Base-by-base conservation (phyloP, 2,888 invertebrate species). In the Agrilus cyanescens region DNA sequence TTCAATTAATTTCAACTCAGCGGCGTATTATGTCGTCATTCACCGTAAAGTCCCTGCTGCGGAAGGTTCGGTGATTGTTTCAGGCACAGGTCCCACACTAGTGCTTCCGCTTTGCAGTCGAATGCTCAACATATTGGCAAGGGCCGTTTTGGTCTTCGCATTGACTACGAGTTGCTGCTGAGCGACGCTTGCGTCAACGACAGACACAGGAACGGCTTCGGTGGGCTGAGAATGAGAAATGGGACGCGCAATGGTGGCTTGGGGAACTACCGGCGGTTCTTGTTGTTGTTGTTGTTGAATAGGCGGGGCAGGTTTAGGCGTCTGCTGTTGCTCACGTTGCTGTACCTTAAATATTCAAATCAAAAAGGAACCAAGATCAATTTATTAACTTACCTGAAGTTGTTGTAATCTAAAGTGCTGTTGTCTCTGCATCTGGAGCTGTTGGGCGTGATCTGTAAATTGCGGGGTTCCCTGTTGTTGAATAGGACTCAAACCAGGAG, bases 91-190 rank as follows among this genome's bases (percentile, higher is more conserved):
- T 52, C 52, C 73, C 65, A 48, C 69, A 3, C 67, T 56, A 2
- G 70, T 60, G 6, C 74, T 73, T 44, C 71, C 72, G 48, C 65
- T 66, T 57, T 82, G 79, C 44, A 85, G 65, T 37, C 91, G 75
- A 57, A 81, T 91, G 57, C 85, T 91, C 46, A 95, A 71, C 86
- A 95, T 88, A 63, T 94, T 91, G 12, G 94, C 94, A 44, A 96
- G 71, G 0, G 95, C 95, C 0, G 94, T 94, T 71, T 95, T 96
- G 3, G 93, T 90, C 68, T 90, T 90, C 1, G 85, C 80, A 57
- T 86, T 86, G 40, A 90, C 89, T 32, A 83, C 72, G 44, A 81
- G 59, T 12, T 77, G 75, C 53, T 73, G 71, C 46, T 69, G 63
- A 20, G 62, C 35, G 29, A 46, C 44, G 32, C 53, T 44, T 13